These are phyloP conservation scores for Tetheella fluctuosa DNA, from an alignment of 2,888 invertebrate genomes.

Conservation along the genomic window DNA sequence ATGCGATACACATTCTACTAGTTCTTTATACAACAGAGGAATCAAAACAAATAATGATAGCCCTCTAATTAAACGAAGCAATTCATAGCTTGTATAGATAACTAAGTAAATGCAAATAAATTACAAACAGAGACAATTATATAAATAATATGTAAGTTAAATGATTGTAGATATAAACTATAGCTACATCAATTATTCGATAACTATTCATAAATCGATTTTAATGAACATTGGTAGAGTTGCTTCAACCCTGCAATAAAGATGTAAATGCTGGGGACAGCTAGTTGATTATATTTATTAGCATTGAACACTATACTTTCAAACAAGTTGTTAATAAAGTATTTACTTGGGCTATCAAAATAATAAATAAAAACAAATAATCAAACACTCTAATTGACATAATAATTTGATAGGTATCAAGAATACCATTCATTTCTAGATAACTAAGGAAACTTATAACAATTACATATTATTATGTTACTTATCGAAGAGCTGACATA, in stretches of 20 bases:
- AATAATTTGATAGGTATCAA: conserved; percentile 18
- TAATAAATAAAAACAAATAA: conserved; percentile 34
- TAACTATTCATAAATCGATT: too few species aligned
- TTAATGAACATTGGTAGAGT: too few species aligned
- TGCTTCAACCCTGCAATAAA: too few species aligned
- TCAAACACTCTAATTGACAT: conserved; percentile 51
- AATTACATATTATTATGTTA: not conserved
- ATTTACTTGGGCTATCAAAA: conserved; percentile 3
- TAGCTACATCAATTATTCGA: too few species aligned
- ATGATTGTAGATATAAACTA: not conserved
- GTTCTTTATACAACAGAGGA: conserved; percentile 3
- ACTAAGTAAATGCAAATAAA: not conserved
- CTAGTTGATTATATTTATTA: too few species aligned
- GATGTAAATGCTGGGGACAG: too few species aligned
- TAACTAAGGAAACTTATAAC: not conserved
- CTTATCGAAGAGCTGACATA: not conserved
- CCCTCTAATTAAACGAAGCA: not conserved
- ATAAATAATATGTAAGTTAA: not conserved
- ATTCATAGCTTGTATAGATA: not conserved
- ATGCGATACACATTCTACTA: not conserved
- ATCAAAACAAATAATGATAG: conserved; percentile 5
- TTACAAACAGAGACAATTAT: not conserved
- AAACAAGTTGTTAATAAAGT: not conserved
- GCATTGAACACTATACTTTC: not conserved
- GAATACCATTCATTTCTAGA: not conserved